These are phyloP conservation scores for Holocentrus rufus DNA, from an alignment of 2,797 vertebrate genomes.

Conservation along the genomic window DNA sequence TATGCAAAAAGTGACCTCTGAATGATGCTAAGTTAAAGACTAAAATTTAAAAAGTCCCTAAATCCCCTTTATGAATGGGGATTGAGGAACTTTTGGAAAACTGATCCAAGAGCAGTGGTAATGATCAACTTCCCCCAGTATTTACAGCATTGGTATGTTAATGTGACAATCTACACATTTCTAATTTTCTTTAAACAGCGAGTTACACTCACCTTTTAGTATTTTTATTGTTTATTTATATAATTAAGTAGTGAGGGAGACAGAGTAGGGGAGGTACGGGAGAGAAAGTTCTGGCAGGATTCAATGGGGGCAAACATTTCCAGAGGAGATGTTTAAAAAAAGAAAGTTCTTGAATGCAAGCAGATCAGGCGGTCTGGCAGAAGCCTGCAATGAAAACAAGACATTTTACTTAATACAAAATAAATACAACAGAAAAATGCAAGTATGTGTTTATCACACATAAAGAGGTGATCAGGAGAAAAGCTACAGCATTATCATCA, in stretches of 20 bases:
- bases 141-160: constrained; percentile 21
- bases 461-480: too few species aligned
- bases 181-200: constrained; percentile 17
- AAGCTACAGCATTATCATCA: too few species aligned
- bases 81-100: background rate
- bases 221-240: too few species aligned
- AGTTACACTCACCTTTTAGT: background rate
- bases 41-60: background rate
- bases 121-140: background rate
- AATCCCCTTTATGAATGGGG: background rate
- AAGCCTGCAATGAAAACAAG: constrained; percentile 69
- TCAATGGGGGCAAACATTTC: constrained; percentile 28
- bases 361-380: constrained; percentile 59
- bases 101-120: background rate
- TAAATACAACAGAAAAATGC: background rate
- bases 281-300: constrained; percentile 11
- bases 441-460: too few species aligned
- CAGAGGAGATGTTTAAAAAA: constrained; percentile 16
- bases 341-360: constrained; percentile 16
- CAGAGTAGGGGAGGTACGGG: constrained; percentile 5
- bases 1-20: background rate
- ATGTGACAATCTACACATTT: constrained; percentile 4
- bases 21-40: background rate
- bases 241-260: too few species aligned
- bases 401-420: background rate